phyloP scores from a whole-genome alignment of 1,140 invertebrate species.

The Tetragonula clypearis region DNA sequence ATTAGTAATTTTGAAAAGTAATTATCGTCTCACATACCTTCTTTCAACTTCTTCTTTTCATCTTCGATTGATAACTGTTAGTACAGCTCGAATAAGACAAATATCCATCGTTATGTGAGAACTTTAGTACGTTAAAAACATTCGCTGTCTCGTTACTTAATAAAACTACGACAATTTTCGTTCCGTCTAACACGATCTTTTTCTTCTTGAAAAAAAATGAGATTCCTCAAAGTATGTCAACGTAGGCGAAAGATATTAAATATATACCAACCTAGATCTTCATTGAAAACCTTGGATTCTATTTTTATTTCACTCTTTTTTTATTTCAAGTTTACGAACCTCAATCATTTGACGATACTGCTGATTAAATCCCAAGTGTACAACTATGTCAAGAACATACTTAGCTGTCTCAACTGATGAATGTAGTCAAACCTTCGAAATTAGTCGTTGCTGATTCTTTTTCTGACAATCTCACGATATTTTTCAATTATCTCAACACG shows the following conservation, averaged over 20 bases:
- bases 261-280: neutral
- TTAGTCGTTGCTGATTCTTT: too few relatives aligned
- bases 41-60: too few relatives aligned
- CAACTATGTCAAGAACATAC: conserved; percentile 4
- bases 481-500: neutral
- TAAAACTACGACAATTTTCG: neutral
- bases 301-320: neutral
- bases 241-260: neutral
- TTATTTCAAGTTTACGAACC: neutral
- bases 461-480: fast-evolving
- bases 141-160: neutral
- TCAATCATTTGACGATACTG: neutral
- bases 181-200: neutral
- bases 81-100: too few relatives aligned
- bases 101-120: too few relatives aligned
- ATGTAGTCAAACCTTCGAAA: neutral
- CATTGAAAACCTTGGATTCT: too few relatives aligned
- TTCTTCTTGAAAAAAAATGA: neutral
- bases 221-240: neutral
- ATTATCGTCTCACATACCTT: too few relatives aligned
- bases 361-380: neutral
- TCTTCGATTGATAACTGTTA: too few relatives aligned
- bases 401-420: neutral
- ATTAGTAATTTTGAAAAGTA: too few relatives aligned
- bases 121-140: neutral